These are phyloP conservation scores for Papilio polytes DNA, from an alignment of 1,140 invertebrate genomes.

Conservation along the genomic window DNA sequence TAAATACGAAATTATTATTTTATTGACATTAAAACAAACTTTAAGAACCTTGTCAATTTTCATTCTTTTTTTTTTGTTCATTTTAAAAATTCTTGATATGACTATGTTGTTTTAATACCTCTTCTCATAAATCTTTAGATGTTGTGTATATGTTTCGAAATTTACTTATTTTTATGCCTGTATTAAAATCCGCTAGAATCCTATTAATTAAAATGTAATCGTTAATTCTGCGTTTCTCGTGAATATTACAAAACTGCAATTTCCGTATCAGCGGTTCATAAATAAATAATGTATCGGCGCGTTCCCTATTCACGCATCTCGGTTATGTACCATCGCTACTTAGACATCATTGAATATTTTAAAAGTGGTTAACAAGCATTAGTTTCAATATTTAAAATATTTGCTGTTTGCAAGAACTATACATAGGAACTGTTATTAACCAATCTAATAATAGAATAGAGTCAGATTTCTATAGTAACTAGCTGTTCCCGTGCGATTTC, in stretches of 20 bases:
- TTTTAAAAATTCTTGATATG: too few species aligned
- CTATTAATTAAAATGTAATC: slow-evolving; percentile 50
- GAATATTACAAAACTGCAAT: slow-evolving; percentile 82
- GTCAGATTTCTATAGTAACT: too few species aligned
- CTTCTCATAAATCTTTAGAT: too few species aligned
- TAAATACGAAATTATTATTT: not conserved
- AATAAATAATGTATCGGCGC: slow-evolving; percentile 67
- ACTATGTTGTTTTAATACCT: too few species aligned
- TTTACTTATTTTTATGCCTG: not conserved
- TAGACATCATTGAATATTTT: slow-evolving; percentile 45
- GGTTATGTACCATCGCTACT: slow-evolving; percentile 39
- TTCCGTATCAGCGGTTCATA: slow-evolving; percentile 78
- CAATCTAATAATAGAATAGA: too few species aligned
- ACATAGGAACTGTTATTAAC: not conserved
- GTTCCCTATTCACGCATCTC: slow-evolving; percentile 57
- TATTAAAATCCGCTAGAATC: slow-evolving; percentile 47
- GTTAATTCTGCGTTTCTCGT: slow-evolving; percentile 66
- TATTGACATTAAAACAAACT: too few species aligned
- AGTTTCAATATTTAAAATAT: slow-evolving; percentile 23
- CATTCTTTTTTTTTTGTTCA: too few species aligned
- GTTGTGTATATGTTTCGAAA: not conserved
- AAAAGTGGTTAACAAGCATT: not conserved
- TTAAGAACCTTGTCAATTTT: too few species aligned
- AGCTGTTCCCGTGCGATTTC: too few species aligned
- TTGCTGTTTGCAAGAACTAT: not conserved